Base-by-base conservation (phyloP, 2,797 vertebrate species). In the Esox lucius region DNA sequence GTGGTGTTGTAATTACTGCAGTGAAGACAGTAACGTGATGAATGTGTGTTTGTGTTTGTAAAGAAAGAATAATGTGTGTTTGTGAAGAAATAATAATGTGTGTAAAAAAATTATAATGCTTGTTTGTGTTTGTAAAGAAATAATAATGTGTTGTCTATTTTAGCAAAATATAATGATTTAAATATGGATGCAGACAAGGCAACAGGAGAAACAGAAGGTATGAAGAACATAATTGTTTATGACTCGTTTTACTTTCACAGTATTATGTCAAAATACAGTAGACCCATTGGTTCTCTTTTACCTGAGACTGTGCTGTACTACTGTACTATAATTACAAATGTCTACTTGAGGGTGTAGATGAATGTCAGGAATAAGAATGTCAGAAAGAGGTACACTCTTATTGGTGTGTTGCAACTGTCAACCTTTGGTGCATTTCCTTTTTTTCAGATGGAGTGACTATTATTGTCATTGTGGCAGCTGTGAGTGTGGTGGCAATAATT, bases 391-490 rank as follows among this genome's bases (percentile, higher is more conserved):
- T 33, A 8, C 12, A 1, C 7, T 33, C 12, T 31, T 53, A 6
- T 26, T 19, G n/a, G 19, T 72, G 71, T 26, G 35, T 46, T 28
- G 15, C 42, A 49, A 24, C 5, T 19, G 19, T n/a, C 53, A 56
- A 56, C 19, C 15, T 19, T 42, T 35, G 81, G 89, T 87, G 85
- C 88, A 87, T 26, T 39, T 61, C 13, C 8, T 3, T 46, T 35
- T 1, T 75, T 80, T 70, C 15, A 94, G 92, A 79, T 72, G 72
- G 85, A 39, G n/a, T 84, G 16, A 84, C 75, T 33, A 1, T 89
- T 61, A 86, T 91, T 13, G 53, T 93, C 49, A 81, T 93, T 64
- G 39, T 92, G 2, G 89, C 76, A 48, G 90, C 85, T 1, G 90
- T 84, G 67, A 53, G 77, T 1, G 69, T 88, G 51, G 4, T 91